phyloP scores from a whole-genome alignment of 2,888 invertebrate genomes.

The Clostera curtula region DNA sequence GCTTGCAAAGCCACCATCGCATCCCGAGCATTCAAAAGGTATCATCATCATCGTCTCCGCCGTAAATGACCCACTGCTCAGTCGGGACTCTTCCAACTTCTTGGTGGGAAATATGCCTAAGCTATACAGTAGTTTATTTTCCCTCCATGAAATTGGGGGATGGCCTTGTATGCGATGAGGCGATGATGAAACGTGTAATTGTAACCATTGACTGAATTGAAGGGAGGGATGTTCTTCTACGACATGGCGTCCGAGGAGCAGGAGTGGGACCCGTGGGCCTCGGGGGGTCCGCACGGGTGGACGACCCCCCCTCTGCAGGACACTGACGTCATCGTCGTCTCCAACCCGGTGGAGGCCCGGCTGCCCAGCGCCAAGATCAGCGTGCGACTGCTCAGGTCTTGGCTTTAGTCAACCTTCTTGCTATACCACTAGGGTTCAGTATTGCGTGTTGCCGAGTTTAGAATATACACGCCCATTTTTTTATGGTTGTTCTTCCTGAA shows the following conservation, averaged over 20 bases:
- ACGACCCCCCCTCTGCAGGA: no score
- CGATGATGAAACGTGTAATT: neutral
- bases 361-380: constrained; percentile 42
- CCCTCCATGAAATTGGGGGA: neutral
- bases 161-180: neutral
- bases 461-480: no score
- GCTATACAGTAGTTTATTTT: no score
- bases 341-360: constrained; percentile 48
- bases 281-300: no score
- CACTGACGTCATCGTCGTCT: constrained; percentile 31
- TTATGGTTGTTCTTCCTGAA: no score
- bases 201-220: constrained; percentile 10
- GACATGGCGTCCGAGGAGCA: constrained; percentile 20
- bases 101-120: neutral
- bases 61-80: no score
- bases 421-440: neutral
- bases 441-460: constrained; percentile 17
- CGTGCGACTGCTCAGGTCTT: constrained; percentile 33
- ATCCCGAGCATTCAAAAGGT: constrained; percentile 38
- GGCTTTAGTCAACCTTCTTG: neutral
- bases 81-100: no score
- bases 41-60: neutral
- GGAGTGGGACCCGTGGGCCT: neutral
- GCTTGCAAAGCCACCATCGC: constrained; percentile 24
- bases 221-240: constrained; percentile 33